Evolutionary conservation across 2,888 invertebrate genomes (phyloP).

Genomic region (Pammene fasciana): DNA sequence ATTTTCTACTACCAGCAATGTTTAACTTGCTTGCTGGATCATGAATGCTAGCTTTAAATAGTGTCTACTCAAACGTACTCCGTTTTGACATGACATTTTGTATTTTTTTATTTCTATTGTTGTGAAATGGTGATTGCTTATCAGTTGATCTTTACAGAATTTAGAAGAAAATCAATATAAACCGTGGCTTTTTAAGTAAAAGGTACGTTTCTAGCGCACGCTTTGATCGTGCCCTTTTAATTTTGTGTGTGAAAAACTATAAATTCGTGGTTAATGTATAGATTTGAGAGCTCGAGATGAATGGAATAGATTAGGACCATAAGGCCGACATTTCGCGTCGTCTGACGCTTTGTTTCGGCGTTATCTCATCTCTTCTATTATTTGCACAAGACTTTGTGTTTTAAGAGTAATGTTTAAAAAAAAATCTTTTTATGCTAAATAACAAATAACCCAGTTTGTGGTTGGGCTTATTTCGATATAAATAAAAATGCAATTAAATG

Average conservation of each 20-base stretch:
- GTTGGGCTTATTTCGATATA: too few relatives aligned
- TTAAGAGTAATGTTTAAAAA: background rate
- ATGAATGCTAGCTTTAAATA: slow-evolving; percentile 20
- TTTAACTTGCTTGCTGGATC: background rate
- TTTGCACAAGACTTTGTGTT: background rate
- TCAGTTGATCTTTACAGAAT: slow-evolving; percentile 33
- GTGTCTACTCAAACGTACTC: slow-evolving; percentile 27
- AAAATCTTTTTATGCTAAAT: too few relatives aligned
- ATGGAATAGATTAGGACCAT: slow-evolving; percentile 37
- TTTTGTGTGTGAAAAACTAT: background rate
- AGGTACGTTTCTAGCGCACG: slow-evolving; percentile 4
- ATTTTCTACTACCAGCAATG: slow-evolving; percentile 1
- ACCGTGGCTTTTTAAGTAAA: slow-evolving; percentile 2
- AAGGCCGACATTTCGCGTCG: slow-evolving; percentile 29
- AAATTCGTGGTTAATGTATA: background rate
- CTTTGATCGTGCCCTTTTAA: background rate
- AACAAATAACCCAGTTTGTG: too few relatives aligned
- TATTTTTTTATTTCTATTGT: slow-evolving; percentile 38
- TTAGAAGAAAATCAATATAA: slow-evolving; percentile 28
- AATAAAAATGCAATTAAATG: too few relatives aligned
- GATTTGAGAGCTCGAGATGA: slow-evolving; percentile 19
- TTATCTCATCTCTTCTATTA: background rate
- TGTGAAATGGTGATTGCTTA: slow-evolving; percentile 42
- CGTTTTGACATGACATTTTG: slow-evolving; percentile 32
- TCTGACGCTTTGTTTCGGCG: slow-evolving; percentile 8